Evolutionary conservation across 2,113 vertebrate species (phyloP).

Genomic region (Eurystomus gularis): DNA sequence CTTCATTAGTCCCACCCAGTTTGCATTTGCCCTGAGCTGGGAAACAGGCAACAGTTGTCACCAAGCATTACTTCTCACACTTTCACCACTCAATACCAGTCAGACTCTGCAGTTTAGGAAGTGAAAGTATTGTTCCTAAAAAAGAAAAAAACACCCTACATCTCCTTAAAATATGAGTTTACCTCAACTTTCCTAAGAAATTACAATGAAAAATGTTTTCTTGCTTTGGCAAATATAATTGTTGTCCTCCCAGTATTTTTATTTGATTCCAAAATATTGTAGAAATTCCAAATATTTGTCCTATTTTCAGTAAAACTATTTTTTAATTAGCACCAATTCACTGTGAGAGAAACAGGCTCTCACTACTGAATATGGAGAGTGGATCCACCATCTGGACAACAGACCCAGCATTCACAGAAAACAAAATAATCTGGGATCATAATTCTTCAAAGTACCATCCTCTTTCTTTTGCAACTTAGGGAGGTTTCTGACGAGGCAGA

Average conservation of each 20-base stretch:
- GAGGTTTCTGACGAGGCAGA: background rate
- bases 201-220: background rate
- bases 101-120: background rate
- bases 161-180: background rate
- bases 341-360: background rate
- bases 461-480: background rate
- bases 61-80: background rate
- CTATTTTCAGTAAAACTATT: background rate
- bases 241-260: background rate
- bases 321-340: background rate
- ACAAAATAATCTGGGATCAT: background rate
- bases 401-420: background rate
- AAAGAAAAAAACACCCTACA: background rate
- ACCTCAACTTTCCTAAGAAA: background rate
- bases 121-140: background rate
- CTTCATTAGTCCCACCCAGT: background rate
- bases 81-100: background rate
- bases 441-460: background rate
- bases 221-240: background rate
- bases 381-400: background rate
- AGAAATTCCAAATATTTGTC: background rate
- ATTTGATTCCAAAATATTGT: background rate
- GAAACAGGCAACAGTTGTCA: background rate
- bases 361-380: background rate
- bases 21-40: background rate